Conservation (phyloP, 2,113 vertebrate genomes). For the Propithecus coquereli region DNA sequence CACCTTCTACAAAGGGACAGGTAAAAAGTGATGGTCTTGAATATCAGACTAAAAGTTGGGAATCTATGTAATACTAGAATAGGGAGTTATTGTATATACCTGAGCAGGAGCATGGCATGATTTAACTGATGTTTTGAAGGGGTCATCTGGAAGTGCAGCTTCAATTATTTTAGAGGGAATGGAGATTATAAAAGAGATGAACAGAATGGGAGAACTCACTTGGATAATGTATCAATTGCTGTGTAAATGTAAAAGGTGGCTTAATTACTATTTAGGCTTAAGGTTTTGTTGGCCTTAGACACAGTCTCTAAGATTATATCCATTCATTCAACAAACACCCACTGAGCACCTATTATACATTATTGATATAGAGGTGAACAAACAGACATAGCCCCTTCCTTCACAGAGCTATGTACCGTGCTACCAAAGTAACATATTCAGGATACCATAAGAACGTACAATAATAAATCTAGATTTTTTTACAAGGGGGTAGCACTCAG, state of each 20-base stretch:
- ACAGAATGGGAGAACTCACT: neutral
- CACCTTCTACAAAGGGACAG: neutral
- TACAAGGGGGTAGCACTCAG: neutral
- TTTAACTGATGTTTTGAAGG: neutral
- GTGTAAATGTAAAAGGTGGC: neutral
- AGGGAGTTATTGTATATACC: neutral
- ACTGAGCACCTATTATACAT: neutral
- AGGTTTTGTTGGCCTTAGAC: neutral
- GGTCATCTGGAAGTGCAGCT: neutral
- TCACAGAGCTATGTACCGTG: neutral
- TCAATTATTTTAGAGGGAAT: neutral
- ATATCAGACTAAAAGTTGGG: neutral
- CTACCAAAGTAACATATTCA: neutral
- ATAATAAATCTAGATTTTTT: neutral
- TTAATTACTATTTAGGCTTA: neutral
- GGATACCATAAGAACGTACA: neutral
- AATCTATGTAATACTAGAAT: neutral
- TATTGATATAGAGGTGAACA: neutral
- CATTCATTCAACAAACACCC: neutral
- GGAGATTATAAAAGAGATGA: neutral
- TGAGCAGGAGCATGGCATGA: neutral
- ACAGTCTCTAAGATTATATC: neutral
- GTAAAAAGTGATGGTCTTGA: neutral
- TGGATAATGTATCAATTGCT: conserved; percentile 9
- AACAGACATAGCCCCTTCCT: neutral